Evolutionary conservation across 2,113 vertebrate species (phyloP).

Genomic region (Barbus barbus): DNA sequence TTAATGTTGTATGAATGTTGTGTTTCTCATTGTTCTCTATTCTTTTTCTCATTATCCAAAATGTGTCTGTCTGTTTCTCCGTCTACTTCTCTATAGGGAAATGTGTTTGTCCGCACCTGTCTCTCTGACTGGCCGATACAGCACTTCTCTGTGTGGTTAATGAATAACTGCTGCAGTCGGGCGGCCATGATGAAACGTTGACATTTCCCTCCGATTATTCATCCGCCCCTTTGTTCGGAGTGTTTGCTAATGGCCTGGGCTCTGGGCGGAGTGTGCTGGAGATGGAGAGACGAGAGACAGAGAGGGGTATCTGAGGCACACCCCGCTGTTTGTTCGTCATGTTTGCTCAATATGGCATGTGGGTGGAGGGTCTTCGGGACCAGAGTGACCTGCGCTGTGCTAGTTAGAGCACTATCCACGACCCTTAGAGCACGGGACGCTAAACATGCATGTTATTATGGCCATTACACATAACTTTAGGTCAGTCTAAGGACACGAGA

Average conservation of each 20-base stretch:
- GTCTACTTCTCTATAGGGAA: background rate
- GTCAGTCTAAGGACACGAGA: background rate
- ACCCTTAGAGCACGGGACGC: too few relatives aligned
- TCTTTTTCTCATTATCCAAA: constrained; percentile 35
- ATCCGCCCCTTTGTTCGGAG: constrained; percentile 74
- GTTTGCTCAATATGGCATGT: constrained; percentile 64
- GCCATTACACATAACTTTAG: background rate
- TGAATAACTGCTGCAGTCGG: constrained; percentile 67
- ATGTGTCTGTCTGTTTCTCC: background rate
- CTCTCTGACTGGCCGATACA: constrained; percentile 39
- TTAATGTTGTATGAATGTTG: background rate
- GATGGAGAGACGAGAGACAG: constrained; percentile 1
- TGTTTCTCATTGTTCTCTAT: constrained; percentile 16
- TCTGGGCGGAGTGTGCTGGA: constrained; percentile 44
- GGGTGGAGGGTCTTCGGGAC: constrained; percentile 43
- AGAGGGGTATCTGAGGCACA: constrained; percentile 57
- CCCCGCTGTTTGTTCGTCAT: constrained; percentile 59
- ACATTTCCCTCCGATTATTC: constrained; percentile 81
- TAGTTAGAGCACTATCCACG: background rate
- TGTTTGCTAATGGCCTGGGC: constrained; percentile 76
- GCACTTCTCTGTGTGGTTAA: constrained; percentile 67
- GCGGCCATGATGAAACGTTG: constrained; percentile 71
- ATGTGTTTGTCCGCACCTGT: constrained; percentile 36
- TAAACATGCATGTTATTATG: background rate
- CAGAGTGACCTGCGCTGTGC: background rate